Evolutionary conservation across 2,888 invertebrate genomes (phyloP).

Genomic region (Drymonia ruficornis): DNA sequence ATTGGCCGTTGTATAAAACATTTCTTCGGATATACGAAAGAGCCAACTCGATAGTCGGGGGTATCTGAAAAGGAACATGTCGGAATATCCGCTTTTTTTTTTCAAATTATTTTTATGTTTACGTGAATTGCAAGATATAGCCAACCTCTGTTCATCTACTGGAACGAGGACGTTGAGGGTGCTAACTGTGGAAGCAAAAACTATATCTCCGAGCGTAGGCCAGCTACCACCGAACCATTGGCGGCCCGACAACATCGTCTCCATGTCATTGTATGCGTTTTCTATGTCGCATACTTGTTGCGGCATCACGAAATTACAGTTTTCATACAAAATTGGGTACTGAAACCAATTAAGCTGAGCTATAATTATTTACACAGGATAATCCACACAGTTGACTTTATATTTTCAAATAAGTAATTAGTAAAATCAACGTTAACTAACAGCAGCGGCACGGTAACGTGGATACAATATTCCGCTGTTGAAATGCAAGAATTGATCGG

Average conservation of each 20-base stretch:
- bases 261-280: slow-evolving; percentile 56
- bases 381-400: too few relatives aligned
- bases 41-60: slow-evolving; percentile 60
- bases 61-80: slow-evolving; percentile 43
- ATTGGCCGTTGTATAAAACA: slow-evolving; percentile 61
- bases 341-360: slow-evolving; percentile 28
- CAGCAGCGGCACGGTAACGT: slow-evolving; percentile 57
- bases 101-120: background rate
- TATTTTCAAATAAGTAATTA: too few relatives aligned
- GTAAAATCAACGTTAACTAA: slow-evolving; percentile 35
- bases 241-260: slow-evolving; percentile 49
- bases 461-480: slow-evolving; percentile 61
- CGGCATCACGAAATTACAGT: slow-evolving; percentile 60
- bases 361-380: too few relatives aligned
- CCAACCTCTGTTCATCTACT: slow-evolving; percentile 53
- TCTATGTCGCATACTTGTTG: slow-evolving; percentile 58
- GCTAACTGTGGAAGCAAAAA: slow-evolving; percentile 60
- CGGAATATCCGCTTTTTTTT: background rate
- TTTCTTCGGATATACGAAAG: slow-evolving; percentile 56
- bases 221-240: slow-evolving; percentile 57
- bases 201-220: slow-evolving; percentile 59
- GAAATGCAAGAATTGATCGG: slow-evolving; percentile 60
- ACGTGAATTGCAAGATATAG: background rate
- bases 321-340: slow-evolving; percentile 67
- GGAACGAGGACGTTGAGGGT: slow-evolving; percentile 63